These are phyloP conservation scores for Manacus vitellinus DNA, from an alignment of 2,113 vertebrate genomes.

Conservation along the genomic window DNA sequence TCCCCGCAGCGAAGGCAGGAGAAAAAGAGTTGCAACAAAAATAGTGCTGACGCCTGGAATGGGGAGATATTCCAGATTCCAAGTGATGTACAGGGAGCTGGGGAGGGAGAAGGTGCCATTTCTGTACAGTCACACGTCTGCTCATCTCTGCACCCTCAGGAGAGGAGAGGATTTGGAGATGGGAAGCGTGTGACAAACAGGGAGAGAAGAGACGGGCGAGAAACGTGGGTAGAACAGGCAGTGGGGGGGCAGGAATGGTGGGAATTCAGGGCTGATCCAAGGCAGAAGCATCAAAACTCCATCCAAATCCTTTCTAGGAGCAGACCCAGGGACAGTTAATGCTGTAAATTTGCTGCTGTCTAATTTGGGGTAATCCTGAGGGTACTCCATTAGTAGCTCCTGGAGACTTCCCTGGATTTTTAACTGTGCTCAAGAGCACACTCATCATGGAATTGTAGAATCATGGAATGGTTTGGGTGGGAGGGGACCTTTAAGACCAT, in stretches of 20 bases:
- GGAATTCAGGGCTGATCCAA: not conserved
- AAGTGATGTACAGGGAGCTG: not conserved
- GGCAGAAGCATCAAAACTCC: not conserved
- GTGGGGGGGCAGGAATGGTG: not conserved
- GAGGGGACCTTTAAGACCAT: not conserved
- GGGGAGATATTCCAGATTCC: not conserved
- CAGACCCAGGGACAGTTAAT: not conserved
- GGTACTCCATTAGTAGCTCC: not conserved
- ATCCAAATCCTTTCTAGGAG: not conserved
- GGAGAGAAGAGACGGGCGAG: not conserved
- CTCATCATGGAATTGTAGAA: not conserved
- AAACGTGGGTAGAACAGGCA: not conserved
- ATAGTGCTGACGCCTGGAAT: not conserved
- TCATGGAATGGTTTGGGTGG: not conserved
- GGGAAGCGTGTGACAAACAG: not conserved
- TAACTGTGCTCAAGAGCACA: not conserved
- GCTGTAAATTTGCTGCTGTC: not conserved
- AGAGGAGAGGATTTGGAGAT: not conserved
- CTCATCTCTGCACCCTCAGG: not conserved
- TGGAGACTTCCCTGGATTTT: not conserved
- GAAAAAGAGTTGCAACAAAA: not conserved
- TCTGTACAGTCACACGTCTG: not conserved
- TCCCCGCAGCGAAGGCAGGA: not conserved
- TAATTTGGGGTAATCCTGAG: not conserved
- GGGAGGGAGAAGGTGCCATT: not conserved